Conservation (phyloP, 2,888 invertebrate genomes). For the Cataglyphis albicans region DNA sequence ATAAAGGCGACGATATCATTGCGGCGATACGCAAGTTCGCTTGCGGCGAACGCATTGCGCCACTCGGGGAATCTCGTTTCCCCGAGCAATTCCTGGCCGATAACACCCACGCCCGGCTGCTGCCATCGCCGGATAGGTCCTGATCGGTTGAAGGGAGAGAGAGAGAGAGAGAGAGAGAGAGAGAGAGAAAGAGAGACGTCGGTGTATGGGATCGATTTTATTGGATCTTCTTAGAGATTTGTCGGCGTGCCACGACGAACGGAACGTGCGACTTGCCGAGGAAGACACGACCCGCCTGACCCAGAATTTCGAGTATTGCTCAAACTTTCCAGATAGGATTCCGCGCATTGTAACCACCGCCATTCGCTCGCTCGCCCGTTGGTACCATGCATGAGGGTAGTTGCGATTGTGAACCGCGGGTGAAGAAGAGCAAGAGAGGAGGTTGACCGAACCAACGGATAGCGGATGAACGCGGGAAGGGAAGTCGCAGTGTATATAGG, state of each 20-base stretch:
- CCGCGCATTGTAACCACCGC: conserved; percentile 62
- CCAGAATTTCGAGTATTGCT: conserved; percentile 69
- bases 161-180: conserved; percentile 4
- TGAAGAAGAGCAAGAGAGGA: conserved; percentile 17
- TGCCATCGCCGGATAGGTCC: not conserved
- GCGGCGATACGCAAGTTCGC: conserved; percentile 34
- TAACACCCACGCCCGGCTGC: conserved; percentile 33
- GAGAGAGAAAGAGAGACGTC: conserved; percentile 11
- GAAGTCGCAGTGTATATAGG: conserved; percentile 41
- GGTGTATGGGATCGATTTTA: conserved; percentile 54
- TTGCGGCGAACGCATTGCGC: conserved; percentile 44
- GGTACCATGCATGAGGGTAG: not conserved
- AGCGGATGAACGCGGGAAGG: conserved; percentile 22
- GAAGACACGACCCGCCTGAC: conserved; percentile 56
- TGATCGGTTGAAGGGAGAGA: conserved; percentile 13
- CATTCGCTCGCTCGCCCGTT: conserved; percentile 40
- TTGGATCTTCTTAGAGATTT: conserved; percentile 63
- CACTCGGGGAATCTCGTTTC: conserved; percentile 48
- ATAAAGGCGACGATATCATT: conserved; percentile 1
- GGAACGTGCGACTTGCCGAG: conserved; percentile 13
- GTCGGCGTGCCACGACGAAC: conserved; percentile 45
- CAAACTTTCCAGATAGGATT: conserved; percentile 71
- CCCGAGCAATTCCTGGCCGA: conserved; percentile 50
- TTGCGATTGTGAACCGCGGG: conserved; percentile 23
- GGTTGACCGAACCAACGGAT: conserved; percentile 14